Evolutionary conservation across 2,113 vertebrate species (phyloP), one percentile per base, ranked within the genome.

Genomic region (Riparia riparia): DNA sequence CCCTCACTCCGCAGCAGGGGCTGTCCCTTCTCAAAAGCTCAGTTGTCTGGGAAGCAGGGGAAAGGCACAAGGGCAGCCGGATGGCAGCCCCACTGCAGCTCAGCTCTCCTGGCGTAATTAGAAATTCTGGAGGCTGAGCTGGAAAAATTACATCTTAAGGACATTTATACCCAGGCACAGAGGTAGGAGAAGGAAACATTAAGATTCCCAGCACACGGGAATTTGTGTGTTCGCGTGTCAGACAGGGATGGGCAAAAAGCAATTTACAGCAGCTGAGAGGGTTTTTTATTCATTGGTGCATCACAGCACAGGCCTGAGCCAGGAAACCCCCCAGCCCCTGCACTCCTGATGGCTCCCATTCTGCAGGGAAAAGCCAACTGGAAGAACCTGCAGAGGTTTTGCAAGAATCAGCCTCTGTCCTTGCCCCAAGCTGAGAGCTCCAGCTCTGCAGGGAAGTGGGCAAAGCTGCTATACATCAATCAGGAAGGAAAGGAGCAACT

Each of bases 181-280:
- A 78, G 69, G 60, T 53, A 87, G 68, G 44, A 70, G 47, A 20
- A 68, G 79, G 79, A 13, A 50, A 51, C 25, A 39, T 80, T 93
- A 86, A 51, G 88, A 96, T 94, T 93, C 88, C 25, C 69, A 50
- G 61, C 83, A 84, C 94, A 95, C 12, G 93, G 91, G 91, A 89
- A 92, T 95, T 83, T 76, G 60, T 29, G 90, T 42, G 82, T 69
- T 89, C 50, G 47, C 19, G 2, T 86, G 74, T 42, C 71, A 86
- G 89, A 49, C 39, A 26, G 71, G 79, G 82, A 60, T 68, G 82
- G 92, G 61, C 65, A 72, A 37, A 89, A 63, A 65, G 77, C 88
- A 68, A 39, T 91, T 93, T 32, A 3, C 37, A 94, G 94, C 41
- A 70, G 90, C 78, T 53, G 70, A 47, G 32, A 93, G 50, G 64